A percentile compares a stretch with the other conserved stretches of the same genome.
These are phyloP conservation scores for Limanda limanda DNA, from an alignment of 2,113 vertebrate genomes.

Conservation along the genomic window DNA sequence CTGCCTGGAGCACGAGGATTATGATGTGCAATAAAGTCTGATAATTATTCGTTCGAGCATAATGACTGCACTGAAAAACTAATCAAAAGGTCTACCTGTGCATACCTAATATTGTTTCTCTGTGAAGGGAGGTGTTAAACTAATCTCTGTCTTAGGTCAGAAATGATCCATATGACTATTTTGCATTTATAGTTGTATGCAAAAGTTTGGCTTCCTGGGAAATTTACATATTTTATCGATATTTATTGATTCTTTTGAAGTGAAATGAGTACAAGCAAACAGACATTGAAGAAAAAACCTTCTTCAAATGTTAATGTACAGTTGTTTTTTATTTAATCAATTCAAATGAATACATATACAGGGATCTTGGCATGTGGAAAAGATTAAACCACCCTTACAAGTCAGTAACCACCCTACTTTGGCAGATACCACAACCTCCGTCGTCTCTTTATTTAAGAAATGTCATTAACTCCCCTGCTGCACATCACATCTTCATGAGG, in stretches of 20 bases:
- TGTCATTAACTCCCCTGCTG: not conserved
- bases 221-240: not conserved
- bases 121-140: not conserved
- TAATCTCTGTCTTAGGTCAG: not conserved
- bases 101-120: not conserved
- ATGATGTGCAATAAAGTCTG: conserved; percentile 36
- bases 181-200: not conserved
- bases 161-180: not conserved
- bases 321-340: not conserved
- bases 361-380: not conserved
- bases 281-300: too few species aligned
- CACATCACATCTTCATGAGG: not conserved
- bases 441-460: not conserved
- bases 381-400: not conserved
- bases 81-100: not conserved
- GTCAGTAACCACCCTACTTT: not conserved
- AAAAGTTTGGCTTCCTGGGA: not conserved
- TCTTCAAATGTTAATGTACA: not conserved
- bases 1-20: conserved; percentile 8
- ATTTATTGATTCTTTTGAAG: not conserved
- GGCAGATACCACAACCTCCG: not conserved
- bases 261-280: not conserved
- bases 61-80: not conserved
- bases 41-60: conserved; percentile 11
- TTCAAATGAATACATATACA: not conserved